These are phyloP conservation scores for Netta rufina DNA, from an alignment of 2,797 vertebrate species.

Conservation along the genomic window DNA sequence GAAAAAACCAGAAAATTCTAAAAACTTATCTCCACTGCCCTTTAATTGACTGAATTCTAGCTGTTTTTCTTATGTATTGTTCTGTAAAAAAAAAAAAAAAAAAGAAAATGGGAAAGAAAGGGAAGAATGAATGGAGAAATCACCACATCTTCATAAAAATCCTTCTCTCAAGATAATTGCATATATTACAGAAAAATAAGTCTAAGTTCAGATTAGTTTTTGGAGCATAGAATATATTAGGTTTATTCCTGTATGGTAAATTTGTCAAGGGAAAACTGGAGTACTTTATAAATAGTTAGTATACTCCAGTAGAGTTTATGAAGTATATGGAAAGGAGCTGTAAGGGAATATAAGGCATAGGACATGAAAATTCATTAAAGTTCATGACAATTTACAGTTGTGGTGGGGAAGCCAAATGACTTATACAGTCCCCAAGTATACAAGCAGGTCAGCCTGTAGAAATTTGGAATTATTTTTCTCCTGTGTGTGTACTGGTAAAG, in stretches of 20 bases:
- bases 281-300: neutral
- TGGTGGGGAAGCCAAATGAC: neutral
- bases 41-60: neutral
- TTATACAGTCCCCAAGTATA: neutral
- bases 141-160: neutral
- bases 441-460: neutral
- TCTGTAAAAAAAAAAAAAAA: neutral
- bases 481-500: neutral
- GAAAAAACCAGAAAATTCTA: neutral
- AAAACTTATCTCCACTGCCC: neutral
- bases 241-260: slow-evolving; percentile 21
- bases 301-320: neutral
- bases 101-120: neutral
- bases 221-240: neutral
- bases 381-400: neutral
- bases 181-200: neutral
- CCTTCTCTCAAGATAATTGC: neutral
- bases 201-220: slow-evolving; percentile 2
- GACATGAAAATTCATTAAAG: neutral
- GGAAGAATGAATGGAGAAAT: neutral
- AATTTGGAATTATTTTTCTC: neutral
- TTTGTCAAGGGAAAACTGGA: neutral
- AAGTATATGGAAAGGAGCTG: neutral
- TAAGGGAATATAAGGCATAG: neutral
- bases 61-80: neutral